These are phyloP conservation scores for Entomobrya multifasciata DNA, from an alignment of 2,888 invertebrate species.

Conservation along the genomic window DNA sequence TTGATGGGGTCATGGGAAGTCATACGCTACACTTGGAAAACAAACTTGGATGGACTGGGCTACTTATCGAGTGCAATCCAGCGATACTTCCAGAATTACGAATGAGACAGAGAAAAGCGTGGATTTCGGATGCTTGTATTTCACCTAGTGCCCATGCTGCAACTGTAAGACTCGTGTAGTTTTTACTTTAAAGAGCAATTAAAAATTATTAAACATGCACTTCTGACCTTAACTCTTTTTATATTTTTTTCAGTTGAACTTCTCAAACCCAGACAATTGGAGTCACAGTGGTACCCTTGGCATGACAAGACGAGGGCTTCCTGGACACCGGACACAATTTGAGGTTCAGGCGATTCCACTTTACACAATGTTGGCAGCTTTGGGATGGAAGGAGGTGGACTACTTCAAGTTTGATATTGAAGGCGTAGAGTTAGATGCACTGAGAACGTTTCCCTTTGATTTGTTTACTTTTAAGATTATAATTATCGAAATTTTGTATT, in stretches of 20 bases:
- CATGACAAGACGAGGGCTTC: slow-evolving; percentile 50
- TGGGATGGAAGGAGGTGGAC: slow-evolving; percentile 54
- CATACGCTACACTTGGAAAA: slow-evolving; percentile 57
- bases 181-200: background rate
- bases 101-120: slow-evolving; percentile 51
- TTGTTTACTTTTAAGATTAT: slow-evolving; percentile 43
- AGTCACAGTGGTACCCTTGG: slow-evolving; percentile 52
- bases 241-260: slow-evolving; percentile 50
- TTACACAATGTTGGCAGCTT: slow-evolving; percentile 41
- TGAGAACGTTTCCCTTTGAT: slow-evolving; percentile 53
- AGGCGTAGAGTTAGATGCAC: slow-evolving; percentile 24
- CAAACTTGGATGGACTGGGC: slow-evolving; percentile 66
- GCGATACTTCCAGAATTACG: slow-evolving; percentile 51
- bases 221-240: background rate
- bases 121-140: slow-evolving; percentile 58
- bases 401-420: slow-evolving; percentile 60
- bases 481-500: slow-evolving; percentile 34
- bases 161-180: background rate
- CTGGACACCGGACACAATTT: slow-evolving; percentile 52
- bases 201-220: too few species aligned
- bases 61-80: slow-evolving; percentile 65
- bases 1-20: slow-evolving; percentile 37
- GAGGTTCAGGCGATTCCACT: slow-evolving; percentile 44
- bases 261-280: slow-evolving; percentile 63
- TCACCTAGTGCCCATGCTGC: slow-evolving; percentile 11